Evolutionary conservation across 2,888 invertebrate genomes (phyloP).

Genomic region (Cancer borealis): DNA sequence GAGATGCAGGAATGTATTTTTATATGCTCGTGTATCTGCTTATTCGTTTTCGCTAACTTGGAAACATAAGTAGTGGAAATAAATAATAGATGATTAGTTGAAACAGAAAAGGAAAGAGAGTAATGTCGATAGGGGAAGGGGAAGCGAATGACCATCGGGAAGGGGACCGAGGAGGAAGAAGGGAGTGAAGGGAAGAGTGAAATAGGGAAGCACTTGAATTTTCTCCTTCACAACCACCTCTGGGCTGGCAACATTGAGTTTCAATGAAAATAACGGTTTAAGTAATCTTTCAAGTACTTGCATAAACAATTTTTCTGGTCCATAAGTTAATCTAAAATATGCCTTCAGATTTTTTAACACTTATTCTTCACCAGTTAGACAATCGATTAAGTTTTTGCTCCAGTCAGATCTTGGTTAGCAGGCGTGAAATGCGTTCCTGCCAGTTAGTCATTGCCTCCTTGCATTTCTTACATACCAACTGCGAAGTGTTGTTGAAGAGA

Average conservation of each 20-base stretch:
- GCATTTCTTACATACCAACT: no score
- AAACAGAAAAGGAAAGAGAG: not conserved
- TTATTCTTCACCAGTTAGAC: no score
- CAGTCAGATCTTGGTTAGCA: no score
- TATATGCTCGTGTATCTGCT: not conserved
- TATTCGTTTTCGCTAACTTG: not conserved
- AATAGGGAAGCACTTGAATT: not conserved
- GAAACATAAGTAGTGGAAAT: not conserved
- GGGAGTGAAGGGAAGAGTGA: conserved; percentile 1
- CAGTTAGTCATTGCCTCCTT: no score
- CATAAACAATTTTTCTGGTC: no score
- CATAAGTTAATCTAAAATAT: no score
- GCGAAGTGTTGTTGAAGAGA: no score
- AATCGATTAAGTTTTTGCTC: no score
- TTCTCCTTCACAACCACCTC: not conserved
- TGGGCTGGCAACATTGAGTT: not conserved
- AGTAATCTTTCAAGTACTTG: not conserved
- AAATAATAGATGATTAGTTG: not conserved
- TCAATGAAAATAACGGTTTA: not conserved
- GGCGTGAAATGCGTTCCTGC: no score
- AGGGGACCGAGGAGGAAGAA: not conserved
- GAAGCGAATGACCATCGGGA: not conserved
- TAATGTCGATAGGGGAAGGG: not conserved
- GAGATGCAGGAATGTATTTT: not conserved
- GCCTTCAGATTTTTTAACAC: no score